Conservation (phyloP, 2,797 vertebrate genomes). For the Ctenochaetus hawaiiensis region DNA sequence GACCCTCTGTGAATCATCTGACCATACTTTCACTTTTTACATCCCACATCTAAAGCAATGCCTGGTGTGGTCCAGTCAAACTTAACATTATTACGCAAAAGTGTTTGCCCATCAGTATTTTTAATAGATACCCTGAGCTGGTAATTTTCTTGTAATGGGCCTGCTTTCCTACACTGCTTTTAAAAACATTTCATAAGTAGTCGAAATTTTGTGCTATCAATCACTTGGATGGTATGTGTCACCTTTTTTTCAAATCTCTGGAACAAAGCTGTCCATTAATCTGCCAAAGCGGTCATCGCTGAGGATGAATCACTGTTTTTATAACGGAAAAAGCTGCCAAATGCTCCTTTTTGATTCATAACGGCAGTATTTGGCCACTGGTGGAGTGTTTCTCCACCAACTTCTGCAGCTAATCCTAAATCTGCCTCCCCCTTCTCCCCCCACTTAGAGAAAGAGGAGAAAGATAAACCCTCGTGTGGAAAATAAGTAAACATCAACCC, state of each 20-base stretch:
- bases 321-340: constrained; percentile 45
- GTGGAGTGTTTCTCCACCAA: constrained; percentile 8
- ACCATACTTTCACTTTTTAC: constrained; percentile 28
- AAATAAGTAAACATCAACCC: constrained; percentile 77
- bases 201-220: constrained; percentile 14
- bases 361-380: constrained; percentile 31
- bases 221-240: constrained; percentile 21
- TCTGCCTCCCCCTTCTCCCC: neutral
- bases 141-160: constrained; percentile 2
- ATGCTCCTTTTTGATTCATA: constrained; percentile 37
- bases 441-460: constrained; percentile 21
- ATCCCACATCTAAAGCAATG: constrained; percentile 20
- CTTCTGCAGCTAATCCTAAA: constrained; percentile 25
- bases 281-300: constrained; percentile 35
- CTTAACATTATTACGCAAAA: constrained; percentile 10
- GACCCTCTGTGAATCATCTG: constrained; percentile 39
- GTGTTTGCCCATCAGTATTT: neutral
- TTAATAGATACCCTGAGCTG: neutral
- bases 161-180: constrained; percentile 1
- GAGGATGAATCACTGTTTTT: constrained; percentile 47
- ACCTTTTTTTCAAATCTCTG: constrained; percentile 32
- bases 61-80: neutral
- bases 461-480: constrained; percentile 65
- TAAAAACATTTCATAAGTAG: constrained; percentile 16
- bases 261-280: constrained; percentile 37